Evolutionary conservation across 2,888 invertebrate genomes (phyloP).

Genomic region (Folsomia candida): DNA sequence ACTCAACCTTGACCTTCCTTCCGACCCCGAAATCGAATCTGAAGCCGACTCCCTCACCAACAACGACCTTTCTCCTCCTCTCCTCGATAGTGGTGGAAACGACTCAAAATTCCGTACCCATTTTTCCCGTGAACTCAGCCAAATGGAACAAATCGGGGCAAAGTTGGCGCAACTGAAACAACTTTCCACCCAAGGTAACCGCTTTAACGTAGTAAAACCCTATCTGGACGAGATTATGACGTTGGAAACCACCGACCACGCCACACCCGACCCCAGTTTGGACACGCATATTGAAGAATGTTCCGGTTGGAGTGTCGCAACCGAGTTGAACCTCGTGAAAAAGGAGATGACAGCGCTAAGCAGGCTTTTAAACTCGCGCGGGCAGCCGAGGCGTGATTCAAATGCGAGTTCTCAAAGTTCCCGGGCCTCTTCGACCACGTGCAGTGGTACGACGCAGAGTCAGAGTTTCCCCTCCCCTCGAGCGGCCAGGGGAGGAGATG

Average conservation of each 20-base stretch:
- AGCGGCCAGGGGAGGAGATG: too few species aligned
- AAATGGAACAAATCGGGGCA: slow-evolving; percentile 46
- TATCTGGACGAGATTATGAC: slow-evolving; percentile 44
- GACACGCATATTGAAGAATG: slow-evolving; percentile 48
- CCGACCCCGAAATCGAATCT: not conserved
- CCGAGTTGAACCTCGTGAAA: slow-evolving; percentile 45
- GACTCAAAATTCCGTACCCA: slow-evolving; percentile 40
- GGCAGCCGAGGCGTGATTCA: too few species aligned
- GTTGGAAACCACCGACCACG: slow-evolving; percentile 35
- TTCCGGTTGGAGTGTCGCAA: slow-evolving; percentile 49
- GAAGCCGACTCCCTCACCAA: not conserved
- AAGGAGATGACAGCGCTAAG: slow-evolving; percentile 38
- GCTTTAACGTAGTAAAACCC: slow-evolving; percentile 44
- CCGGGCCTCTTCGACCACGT: too few species aligned
- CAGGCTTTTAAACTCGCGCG: slow-evolving; percentile 38
- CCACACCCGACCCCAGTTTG: slow-evolving; percentile 32
- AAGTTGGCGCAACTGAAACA: slow-evolving; percentile 40
- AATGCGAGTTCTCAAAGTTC: too few species aligned
- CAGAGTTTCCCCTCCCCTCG: too few species aligned
- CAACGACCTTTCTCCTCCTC: too few species aligned
- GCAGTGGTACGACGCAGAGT: too few species aligned
- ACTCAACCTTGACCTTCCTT: not conserved
- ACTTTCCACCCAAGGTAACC: slow-evolving; percentile 25
- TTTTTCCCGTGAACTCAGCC: slow-evolving; percentile 41
- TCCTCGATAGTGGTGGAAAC: too few species aligned